Evolutionary conservation across 2,797 vertebrate genomes (phyloP), one percentile per base, ranked within the genome.

Genomic region (Malacoraja senta): DNA sequence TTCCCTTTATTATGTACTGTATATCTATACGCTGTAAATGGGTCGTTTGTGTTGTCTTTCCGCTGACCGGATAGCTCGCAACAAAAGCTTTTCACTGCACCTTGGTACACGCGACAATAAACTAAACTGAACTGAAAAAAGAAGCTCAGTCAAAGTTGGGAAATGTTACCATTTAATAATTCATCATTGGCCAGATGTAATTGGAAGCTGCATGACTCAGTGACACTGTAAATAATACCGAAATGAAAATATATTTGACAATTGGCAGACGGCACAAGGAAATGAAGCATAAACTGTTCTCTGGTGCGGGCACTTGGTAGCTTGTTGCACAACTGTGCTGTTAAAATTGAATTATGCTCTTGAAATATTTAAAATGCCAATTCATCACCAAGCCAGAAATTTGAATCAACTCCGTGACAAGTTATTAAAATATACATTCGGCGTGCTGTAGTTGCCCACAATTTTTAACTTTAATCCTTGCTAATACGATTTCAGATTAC

Each of bases 381-480:
- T 92, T 53, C 65, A 13, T 74, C 90, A 92, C 72, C 53, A 92
- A 76, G 90, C 90, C 76, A 76, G 90, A 74, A 92, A 92, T 76
- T 76, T 92, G 90, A 92, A 92, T 92, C 90, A 76, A 92, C 71
- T 92, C 90, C 71, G 44, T 92, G 90, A 92, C 90, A 92, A 92
- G 90, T 92, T 92, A 92, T 92, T 92, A 76, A 92, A 76, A 92
- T 92, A 76, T 92, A 92, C 71, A 92, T 53, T 92, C 76, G 24
- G 38, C 29, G 12, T 26, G 68, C 71, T 92, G 38, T 44, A 8
- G 38, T 76, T 26, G 65, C 72, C 90, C 32, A 53, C 53, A 92
- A 92, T 92, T 92, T 92, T 92, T 92, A 76, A 76, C 90, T 92
- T 92, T 92, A 92, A 92, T 92, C 90, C 90, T 74, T 92, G 90